Evolutionary conservation across 2,113 vertebrate species (phyloP).

Genomic region (Grallaria varia): DNA sequence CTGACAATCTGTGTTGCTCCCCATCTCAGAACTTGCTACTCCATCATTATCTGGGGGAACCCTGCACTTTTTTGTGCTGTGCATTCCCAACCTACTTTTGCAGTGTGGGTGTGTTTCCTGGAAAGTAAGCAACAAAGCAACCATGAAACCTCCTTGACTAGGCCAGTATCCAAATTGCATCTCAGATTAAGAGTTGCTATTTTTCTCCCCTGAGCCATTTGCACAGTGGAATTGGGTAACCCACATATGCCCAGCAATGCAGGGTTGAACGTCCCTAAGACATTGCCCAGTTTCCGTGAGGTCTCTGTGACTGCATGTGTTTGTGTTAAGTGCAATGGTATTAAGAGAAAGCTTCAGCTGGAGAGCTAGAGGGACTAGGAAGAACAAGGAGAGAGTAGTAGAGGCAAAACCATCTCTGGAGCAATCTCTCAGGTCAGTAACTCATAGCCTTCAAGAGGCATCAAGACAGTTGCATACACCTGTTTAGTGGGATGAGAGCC

Average conservation of each 20-base stretch:
- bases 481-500: neutral
- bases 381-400: neutral
- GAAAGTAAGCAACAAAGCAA: neutral
- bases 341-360: neutral
- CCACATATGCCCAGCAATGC: neutral
- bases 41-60: neutral
- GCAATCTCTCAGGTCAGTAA: neutral
- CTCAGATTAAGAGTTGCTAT: neutral
- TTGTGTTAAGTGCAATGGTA: neutral
- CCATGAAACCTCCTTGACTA: neutral
- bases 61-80: neutral
- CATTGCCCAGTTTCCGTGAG: neutral
- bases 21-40: neutral
- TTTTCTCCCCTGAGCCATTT: neutral
- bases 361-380: neutral
- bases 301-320: neutral
- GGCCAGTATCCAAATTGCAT: neutral
- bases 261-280: neutral
- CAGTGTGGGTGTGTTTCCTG: neutral
- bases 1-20: neutral
- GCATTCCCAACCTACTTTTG: neutral
- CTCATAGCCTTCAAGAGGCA: neutral
- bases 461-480: neutral
- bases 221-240: neutral
- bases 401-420: neutral